Base-by-base conservation (phyloP, 2,797 vertebrate species). In the Danio albolineatus region DNA sequence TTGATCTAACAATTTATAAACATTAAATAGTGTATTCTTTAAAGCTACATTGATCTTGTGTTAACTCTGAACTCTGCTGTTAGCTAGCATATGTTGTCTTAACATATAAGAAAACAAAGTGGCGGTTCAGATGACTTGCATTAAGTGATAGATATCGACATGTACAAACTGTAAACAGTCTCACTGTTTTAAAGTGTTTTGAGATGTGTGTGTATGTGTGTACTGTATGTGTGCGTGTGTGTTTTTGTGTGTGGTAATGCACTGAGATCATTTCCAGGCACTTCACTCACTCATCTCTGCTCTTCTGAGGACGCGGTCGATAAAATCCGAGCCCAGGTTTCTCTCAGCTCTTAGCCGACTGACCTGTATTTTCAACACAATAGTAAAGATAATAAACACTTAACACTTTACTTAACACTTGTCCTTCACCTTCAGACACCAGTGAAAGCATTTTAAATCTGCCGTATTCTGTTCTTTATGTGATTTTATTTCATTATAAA, bases 251-350 rank as follows among this genome's bases (percentile, higher is more conserved):
- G 38, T 39, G 39, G 14, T 76, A 76, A 60, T 78, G 64, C 4
- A 1, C 65, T 80, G 36, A 78, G 54, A 78, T 78, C 54, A 78
- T 61, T 78, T 78, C 76, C 76, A 70, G 28, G 65, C 65, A 69
- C 44, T 70, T 78, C 44, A 69, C 76, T 78, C 14, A 10, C 48
- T 28, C 61, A 76, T 76, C 62, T 39, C 38, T 0, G n/a, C 54
- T 78, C 64, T 78, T 78, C 76, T 10, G 28, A 78, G 12, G 21
- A 41, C 1, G 1, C 9, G 17, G 56, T 78, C 65, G 21, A 78
- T 78, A 70, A 60, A 60, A 70, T 21, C 28, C 44, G 10, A 78
- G 44, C 44, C 17, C 44, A 53, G 73, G 54, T 78, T 57, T 70
- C 36, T 46, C 19, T 56, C 39, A 19, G 66, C 74, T 57, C 41